phyloP scores from a whole-genome alignment of 1,140 invertebrate genomes.

The Zophobas morio region DNA sequence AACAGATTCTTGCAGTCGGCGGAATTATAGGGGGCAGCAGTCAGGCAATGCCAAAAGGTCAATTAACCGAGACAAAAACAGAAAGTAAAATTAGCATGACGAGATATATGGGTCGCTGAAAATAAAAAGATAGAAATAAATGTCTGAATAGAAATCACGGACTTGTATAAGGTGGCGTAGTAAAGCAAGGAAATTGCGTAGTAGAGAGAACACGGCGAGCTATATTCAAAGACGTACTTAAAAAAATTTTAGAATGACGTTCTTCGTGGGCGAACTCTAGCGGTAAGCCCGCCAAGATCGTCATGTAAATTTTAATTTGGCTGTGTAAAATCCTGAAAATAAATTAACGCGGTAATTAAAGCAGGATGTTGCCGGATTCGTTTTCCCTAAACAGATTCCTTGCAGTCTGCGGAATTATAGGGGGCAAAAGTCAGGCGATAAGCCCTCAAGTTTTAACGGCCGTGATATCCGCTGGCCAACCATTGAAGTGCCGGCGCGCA shows the following conservation, averaged over 20 bases:
- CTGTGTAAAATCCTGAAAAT: constrained; percentile 38
- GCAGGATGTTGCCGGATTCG: constrained; percentile 47
- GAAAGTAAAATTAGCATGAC: too few relatives aligned
- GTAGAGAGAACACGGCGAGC: too few relatives aligned
- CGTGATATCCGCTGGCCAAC: constrained; percentile 50
- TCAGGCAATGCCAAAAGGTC: constrained; percentile 5
- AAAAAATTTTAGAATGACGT: too few relatives aligned
- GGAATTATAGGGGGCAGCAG: constrained; percentile 44
- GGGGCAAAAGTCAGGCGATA: constrained; percentile 46
- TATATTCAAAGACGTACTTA: too few relatives aligned
- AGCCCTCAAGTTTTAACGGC: constrained; percentile 54
- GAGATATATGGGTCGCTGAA: too few relatives aligned
- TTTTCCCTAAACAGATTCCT: constrained; percentile 42
- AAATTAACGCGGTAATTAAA: constrained; percentile 47
- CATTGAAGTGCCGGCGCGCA: constrained; percentile 42
- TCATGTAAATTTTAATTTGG: constrained; percentile 44
- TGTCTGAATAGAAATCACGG: too few relatives aligned
- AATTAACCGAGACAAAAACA: too few relatives aligned
- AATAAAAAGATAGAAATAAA: too few relatives aligned
- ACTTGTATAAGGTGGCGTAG: too few relatives aligned
- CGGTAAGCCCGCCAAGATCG: too few relatives aligned
- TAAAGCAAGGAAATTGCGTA: too few relatives aligned
- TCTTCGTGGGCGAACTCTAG: too few relatives aligned
- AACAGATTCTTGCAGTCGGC: constrained; percentile 38
- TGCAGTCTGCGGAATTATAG: constrained; percentile 40